These are phyloP conservation scores for Calameuta idolon DNA, from an alignment of 2,888 invertebrate species.

Conservation along the genomic window DNA sequence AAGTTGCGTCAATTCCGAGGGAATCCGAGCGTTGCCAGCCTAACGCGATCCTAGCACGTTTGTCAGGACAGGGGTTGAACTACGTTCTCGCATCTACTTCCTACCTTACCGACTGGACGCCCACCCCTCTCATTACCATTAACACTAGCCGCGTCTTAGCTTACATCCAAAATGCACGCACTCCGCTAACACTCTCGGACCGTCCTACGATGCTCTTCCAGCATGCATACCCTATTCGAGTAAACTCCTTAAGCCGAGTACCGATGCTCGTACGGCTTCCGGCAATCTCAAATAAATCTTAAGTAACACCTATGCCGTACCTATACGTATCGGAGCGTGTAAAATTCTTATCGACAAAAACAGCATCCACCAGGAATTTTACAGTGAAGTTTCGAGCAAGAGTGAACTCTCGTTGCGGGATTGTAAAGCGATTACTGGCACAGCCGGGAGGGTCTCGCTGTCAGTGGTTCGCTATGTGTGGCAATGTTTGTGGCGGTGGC, in stretches of 20 bases:
- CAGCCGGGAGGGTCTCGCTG: not conserved
- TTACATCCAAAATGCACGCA: not conserved
- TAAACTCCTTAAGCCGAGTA: not conserved
- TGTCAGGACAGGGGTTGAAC: not conserved
- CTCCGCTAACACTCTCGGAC: not conserved
- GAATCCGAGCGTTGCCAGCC: conserved; percentile 18
- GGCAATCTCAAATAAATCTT: not conserved
- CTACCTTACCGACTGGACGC: not conserved
- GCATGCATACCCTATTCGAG: not conserved
- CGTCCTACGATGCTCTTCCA: not conserved
- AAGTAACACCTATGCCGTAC: not conserved
- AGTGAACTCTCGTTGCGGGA: not conserved
- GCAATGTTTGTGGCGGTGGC: not conserved
- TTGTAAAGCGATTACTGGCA: not conserved
- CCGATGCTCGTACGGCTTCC: not conserved
- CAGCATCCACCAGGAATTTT: not conserved
- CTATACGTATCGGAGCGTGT: not conserved
- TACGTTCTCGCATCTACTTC: not conserved
- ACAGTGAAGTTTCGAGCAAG: not conserved
- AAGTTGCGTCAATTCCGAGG: conserved; percentile 58
- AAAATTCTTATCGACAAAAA: not conserved
- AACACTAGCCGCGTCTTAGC: not conserved
- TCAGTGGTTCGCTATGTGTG: not conserved
- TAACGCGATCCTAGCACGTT: conserved; percentile 2
- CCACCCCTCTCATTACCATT: not conserved